These are phyloP conservation scores for Myiotriccus ornatus DNA, from an alignment of 2,797 vertebrate species.

Conservation along the genomic window DNA sequence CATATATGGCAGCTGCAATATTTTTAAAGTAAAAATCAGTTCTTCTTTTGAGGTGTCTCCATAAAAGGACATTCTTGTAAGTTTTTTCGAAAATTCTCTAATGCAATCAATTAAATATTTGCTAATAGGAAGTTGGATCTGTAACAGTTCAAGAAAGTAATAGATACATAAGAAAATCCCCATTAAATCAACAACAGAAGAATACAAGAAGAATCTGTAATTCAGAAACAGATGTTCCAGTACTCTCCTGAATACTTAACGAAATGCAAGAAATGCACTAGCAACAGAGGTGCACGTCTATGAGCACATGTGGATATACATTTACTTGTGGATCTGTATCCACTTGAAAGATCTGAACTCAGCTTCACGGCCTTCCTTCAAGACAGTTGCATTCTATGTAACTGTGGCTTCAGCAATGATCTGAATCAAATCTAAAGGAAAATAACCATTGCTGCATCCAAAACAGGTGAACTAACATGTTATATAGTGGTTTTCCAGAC, in stretches of 20 bases:
- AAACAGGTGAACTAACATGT: background rate
- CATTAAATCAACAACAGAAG: background rate
- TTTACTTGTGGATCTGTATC: rapidly evolving
- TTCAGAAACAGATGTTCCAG: background rate
- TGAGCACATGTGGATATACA: background rate
- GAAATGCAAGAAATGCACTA: background rate
- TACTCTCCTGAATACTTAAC: background rate
- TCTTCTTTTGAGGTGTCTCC: background rate
- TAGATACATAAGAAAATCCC: background rate
- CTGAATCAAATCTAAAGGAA: background rate
- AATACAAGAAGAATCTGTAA: background rate
- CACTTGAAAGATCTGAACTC: background rate
- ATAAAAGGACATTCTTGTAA: background rate
- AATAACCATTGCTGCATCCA: background rate
- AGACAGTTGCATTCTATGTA: background rate
- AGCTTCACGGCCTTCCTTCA: background rate
- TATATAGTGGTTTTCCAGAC: background rate
- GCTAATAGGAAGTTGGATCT: background rate
- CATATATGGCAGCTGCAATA: background rate
- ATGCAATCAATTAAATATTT: background rate
- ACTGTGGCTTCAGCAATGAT: background rate
- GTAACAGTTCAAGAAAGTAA: background rate
- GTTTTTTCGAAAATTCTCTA: background rate
- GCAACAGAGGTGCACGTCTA: background rate
- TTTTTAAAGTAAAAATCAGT: background rate